Evolutionary conservation across 2,797 vertebrate species (phyloP).

Genomic region (Syndactyla subalaris): DNA sequence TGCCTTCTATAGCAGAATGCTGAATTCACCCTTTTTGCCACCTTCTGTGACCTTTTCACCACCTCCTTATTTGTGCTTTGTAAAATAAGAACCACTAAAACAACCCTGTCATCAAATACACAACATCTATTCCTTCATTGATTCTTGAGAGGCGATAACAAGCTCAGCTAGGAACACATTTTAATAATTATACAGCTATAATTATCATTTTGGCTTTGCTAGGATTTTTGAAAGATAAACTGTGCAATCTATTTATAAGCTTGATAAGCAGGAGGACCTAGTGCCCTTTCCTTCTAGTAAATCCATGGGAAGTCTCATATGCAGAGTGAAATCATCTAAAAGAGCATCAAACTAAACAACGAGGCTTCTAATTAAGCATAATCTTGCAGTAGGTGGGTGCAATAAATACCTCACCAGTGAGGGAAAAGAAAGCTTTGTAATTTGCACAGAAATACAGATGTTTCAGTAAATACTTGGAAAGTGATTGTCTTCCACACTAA

Average conservation of each 20-base stretch:
- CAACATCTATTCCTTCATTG: background rate
- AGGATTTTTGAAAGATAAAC: slow-evolving; percentile 36
- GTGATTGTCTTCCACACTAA: background rate
- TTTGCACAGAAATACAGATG: background rate
- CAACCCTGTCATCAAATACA: slow-evolving; percentile 23
- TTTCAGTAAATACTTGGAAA: slow-evolving; percentile 15
- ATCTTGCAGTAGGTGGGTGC: background rate
- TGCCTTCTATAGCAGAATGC: slow-evolving; percentile 9
- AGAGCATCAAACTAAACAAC: slow-evolving; percentile 17
- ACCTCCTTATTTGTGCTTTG: background rate
- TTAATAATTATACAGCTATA: slow-evolving; percentile 51
- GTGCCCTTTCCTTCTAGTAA: slow-evolving; percentile 3
- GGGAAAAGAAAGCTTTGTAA: background rate
- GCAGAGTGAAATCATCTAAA: slow-evolving; percentile 21
- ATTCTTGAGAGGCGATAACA: slow-evolving; percentile 31
- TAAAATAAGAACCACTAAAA: slow-evolving; percentile 38
- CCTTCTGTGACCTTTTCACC: slow-evolving; percentile 29
- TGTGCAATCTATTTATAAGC: slow-evolving; percentile 55
- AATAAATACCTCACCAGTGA: slow-evolving; percentile 23
- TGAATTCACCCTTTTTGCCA: slow-evolving; percentile 31
- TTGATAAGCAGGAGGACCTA: slow-evolving; percentile 19
- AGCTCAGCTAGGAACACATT: slow-evolving; percentile 25
- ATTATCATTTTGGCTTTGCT: slow-evolving; percentile 43
- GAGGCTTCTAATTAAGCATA: slow-evolving; percentile 6
- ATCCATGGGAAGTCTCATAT: background rate